These are phyloP conservation scores for Balanococcus diminutus DNA, from an alignment of 2,888 invertebrate genomes.

Conservation along the genomic window DNA sequence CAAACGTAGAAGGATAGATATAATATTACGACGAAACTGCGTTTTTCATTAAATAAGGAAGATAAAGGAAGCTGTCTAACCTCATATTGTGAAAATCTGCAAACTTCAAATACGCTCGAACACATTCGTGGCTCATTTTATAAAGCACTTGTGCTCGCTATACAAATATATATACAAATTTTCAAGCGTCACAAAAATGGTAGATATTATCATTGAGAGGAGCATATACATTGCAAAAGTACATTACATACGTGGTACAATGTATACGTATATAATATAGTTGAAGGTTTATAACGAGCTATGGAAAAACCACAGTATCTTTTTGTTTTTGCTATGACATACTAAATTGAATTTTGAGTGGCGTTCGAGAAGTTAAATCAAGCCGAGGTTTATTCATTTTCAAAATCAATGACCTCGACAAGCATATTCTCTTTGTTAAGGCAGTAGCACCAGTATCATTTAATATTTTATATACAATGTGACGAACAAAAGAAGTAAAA, in stretches of 20 bases:
- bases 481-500: conserved; percentile 20
- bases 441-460: neutral
- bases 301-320: conserved; percentile 1
- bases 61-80: conserved; percentile 2
- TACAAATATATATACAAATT: conserved; percentile 10
- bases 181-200: neutral
- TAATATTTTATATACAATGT: neutral
- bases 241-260: neutral
- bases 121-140: conserved; percentile 3
- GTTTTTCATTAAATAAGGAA: conserved; percentile 8
- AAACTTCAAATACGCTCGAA: conserved; percentile 3
- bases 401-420: conserved; percentile 25
- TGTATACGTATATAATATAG: neutral
- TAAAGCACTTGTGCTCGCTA: neutral
- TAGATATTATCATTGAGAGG: neutral
- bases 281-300: conserved; percentile 1
- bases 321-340: neutral
- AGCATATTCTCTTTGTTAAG: neutral
- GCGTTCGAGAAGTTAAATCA: neutral
- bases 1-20: neutral
- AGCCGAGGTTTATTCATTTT: conserved; percentile 11
- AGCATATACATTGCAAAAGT: neutral
- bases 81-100: conserved; percentile 1
- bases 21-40: neutral
- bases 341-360: conserved; percentile 35